Percentiles rank a stretch among this genome's conserved stretches.
Conservation (phyloP, 1,140 invertebrate genomes). For the Psix sp. region DNA sequence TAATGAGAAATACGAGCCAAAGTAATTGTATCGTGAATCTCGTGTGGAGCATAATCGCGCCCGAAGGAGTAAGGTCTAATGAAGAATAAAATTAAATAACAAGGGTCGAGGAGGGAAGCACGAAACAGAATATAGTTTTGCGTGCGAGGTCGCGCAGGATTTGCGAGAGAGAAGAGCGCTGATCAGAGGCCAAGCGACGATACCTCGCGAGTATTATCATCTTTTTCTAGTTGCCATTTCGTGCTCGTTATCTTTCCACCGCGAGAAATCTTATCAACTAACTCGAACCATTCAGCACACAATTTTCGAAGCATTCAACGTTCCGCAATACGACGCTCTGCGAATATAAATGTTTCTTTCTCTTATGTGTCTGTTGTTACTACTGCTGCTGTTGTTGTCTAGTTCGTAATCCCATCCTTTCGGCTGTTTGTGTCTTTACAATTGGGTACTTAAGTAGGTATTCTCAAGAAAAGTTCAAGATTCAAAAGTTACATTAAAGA, state of each 20-base stretch:
- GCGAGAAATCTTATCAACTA: constrained; percentile 29
- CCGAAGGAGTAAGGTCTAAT: constrained; percentile 9
- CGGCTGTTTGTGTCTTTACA: constrained; percentile 16
- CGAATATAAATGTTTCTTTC: background rate
- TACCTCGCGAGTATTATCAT: constrained; percentile 26
- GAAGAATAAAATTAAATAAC: constrained; percentile 45
- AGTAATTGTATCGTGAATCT: too few relatives aligned
- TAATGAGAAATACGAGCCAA: too few relatives aligned
- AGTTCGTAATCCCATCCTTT: constrained; percentile 6
- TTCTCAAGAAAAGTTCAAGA: constrained; percentile 59
- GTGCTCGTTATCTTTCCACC: constrained; percentile 7
- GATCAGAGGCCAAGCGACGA: constrained; percentile 23
- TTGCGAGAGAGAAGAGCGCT: constrained; percentile 17
- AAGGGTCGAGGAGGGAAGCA: constrained; percentile 31
- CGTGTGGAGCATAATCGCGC: background rate
- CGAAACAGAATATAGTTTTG: constrained; percentile 39
- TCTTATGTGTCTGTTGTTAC: constrained; percentile 8
- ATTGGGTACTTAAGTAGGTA: constrained; percentile 62
- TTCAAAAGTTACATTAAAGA: constrained; percentile 69
- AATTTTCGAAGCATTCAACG: constrained; percentile 42
- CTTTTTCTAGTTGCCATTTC: constrained; percentile 3
- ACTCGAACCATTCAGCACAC: constrained; percentile 37
- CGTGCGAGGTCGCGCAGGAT: constrained; percentile 28
- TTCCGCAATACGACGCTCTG: constrained; percentile 5
- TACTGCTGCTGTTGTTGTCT: constrained; percentile 4